These are phyloP conservation scores for Megaceryle torquata DNA, from an alignment of 2,113 vertebrate species.

Conservation along the genomic window DNA sequence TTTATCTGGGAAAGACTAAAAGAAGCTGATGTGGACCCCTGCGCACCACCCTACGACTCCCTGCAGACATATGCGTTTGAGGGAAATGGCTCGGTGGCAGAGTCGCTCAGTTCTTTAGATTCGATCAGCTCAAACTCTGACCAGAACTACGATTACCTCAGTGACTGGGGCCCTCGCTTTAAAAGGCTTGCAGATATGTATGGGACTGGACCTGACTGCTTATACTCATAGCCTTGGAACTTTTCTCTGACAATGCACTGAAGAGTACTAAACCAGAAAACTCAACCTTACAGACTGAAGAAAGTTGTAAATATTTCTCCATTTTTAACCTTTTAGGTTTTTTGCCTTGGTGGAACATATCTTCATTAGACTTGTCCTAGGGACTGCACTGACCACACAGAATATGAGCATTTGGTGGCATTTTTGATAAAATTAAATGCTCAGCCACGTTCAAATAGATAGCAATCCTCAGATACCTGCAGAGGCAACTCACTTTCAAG, in stretches of 20 bases:
- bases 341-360: slow-evolving; percentile 68
- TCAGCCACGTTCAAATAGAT: slow-evolving; percentile 71
- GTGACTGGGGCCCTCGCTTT: slow-evolving; percentile 95
- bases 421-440: slow-evolving; percentile 69
- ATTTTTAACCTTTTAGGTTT: slow-evolving; percentile 66
- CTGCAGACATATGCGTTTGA: slow-evolving; percentile 95
- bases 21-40: slow-evolving; percentile 89
- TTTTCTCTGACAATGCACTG: slow-evolving; percentile 60
- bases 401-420: slow-evolving; percentile 58
- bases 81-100: slow-evolving; percentile 90
- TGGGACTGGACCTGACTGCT: slow-evolving; percentile 80
- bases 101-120: slow-evolving; percentile 93
- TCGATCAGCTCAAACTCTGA: slow-evolving; percentile 94
- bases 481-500: slow-evolving; percentile 41
- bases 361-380: slow-evolving; percentile 62
- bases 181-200: slow-evolving; percentile 97
- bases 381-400: slow-evolving; percentile 66
- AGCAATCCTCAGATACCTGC: slow-evolving; percentile 72
- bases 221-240: slow-evolving; percentile 87
- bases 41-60: slow-evolving; percentile 92
- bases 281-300: slow-evolving; percentile 48
- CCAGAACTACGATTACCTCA: slow-evolving; percentile 96
- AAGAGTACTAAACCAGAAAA: slow-evolving; percentile 42
- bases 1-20: slow-evolving; percentile 97
- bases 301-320: slow-evolving; percentile 72